Conservation (phyloP, 2,888 invertebrate genomes). For the Paralinhomoeus sp. region DNA sequence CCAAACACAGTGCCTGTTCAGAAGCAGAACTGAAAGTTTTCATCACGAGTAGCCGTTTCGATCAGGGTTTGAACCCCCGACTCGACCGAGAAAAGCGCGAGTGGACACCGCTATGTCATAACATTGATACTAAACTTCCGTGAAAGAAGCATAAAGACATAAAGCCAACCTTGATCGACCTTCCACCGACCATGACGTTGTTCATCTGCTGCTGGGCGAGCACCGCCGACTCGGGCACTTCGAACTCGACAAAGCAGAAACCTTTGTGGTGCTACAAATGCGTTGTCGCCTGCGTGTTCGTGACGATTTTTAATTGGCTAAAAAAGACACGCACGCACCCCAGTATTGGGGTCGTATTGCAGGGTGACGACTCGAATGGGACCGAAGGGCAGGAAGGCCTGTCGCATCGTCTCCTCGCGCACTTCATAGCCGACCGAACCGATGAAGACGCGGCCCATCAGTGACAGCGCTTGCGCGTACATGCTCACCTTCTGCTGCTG, state of each 20-base stretch:
- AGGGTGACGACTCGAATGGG: slow-evolving; percentile 99
- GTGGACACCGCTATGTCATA: no score
- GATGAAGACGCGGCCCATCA: slow-evolving; percentile 86
- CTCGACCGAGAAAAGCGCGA: no score
- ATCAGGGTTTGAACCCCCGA: no score
- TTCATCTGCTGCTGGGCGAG: slow-evolving; percentile 97
- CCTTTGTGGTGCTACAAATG: slow-evolving; percentile 88
- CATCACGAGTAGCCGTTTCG: no score
- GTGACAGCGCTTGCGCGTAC: slow-evolving; percentile 54
- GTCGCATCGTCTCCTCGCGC: slow-evolving; percentile 89
- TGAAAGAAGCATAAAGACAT: no score
- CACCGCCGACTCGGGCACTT: slow-evolving; percentile 96
- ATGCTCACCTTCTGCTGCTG: slow-evolving; percentile 63
- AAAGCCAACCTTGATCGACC: slow-evolving; percentile 50
- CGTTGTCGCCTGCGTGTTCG: no score
- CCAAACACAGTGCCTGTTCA: no score
- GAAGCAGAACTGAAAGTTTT: no score
- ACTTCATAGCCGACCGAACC: slow-evolving; percentile 97
- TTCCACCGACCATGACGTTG: slow-evolving; percentile 88
- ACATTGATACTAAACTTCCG: no score
- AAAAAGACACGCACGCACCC: slow-evolving; percentile 11
- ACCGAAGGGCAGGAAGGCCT: slow-evolving; percentile 88
- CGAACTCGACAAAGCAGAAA: slow-evolving; percentile 98
- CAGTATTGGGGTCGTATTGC: slow-evolving; percentile 94
- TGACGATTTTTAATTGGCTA: no score